These are phyloP conservation scores for Morone chrysops DNA, from an alignment of 2,113 vertebrate genomes.

Conservation along the genomic window DNA sequence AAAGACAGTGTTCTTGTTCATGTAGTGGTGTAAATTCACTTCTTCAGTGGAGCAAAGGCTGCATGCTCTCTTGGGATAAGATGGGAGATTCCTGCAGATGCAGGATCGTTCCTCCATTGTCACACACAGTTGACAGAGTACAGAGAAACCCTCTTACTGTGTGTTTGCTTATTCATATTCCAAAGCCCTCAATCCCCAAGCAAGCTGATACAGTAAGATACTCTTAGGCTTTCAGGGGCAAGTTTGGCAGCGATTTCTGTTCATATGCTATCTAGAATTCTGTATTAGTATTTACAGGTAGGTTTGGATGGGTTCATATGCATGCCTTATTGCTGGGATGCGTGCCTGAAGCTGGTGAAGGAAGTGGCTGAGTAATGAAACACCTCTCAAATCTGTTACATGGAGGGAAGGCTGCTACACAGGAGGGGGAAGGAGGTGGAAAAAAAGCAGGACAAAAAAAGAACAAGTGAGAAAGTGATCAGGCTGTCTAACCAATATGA, in stretches of 20 bases:
- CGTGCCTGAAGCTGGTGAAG: constrained; percentile 30
- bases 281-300: constrained; percentile 15
- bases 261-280: not conserved
- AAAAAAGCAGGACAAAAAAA: constrained; percentile 55
- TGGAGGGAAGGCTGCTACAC: constrained; percentile 25
- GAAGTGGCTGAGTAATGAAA: constrained; percentile 63
- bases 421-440: constrained; percentile 35
- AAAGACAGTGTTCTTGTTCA: constrained; percentile 67
- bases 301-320: constrained; percentile 8
- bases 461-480: constrained; percentile 63
- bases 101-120: constrained; percentile 41
- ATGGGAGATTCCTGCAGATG: constrained; percentile 37
- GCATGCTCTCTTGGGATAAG: constrained; percentile 50
- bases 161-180: constrained; percentile 76
- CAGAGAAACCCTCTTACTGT: constrained; percentile 74
- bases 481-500: constrained; percentile 27
- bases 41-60: constrained; percentile 57
- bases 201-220: constrained; percentile 2
- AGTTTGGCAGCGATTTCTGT: not conserved
- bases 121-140: constrained; percentile 65
- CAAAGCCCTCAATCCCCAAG: constrained; percentile 18
- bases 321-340: constrained; percentile 24
- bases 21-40: constrained; percentile 68
- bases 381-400: constrained; percentile 66
- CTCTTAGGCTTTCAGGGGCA: not conserved